Conservation (phyloP, 2,888 invertebrate species). For the Oithona nana region DNA sequence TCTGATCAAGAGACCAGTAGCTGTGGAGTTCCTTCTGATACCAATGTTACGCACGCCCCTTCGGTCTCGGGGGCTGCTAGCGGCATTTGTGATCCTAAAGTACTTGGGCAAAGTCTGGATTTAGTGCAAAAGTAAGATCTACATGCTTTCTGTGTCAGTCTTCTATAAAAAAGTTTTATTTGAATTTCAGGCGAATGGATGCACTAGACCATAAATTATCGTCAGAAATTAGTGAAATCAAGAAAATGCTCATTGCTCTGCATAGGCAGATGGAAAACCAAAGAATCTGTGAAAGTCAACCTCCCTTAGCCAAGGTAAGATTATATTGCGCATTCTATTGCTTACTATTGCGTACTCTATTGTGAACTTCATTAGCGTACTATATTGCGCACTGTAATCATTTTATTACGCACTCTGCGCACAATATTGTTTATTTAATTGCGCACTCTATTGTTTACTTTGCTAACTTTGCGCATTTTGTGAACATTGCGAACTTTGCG, state of each 20-base stretch:
- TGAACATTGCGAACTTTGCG: too few species aligned
- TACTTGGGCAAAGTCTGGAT: background rate
- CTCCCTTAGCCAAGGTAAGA: too few species aligned
- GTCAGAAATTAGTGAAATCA: background rate
- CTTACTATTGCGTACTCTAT: too few species aligned
- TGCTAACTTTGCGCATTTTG: too few species aligned
- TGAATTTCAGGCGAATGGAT: background rate
- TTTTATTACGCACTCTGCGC: too few species aligned
- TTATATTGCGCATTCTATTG: too few species aligned
- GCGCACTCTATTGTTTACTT: too few species aligned
- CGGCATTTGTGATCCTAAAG: background rate
- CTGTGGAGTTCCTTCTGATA: background rate
- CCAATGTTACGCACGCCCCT: background rate
- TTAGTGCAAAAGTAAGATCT: background rate
- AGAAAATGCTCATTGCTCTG: background rate
- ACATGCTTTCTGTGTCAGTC: background rate
- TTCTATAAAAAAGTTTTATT: background rate
- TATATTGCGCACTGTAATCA: too few species aligned
- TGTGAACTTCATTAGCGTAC: too few species aligned
- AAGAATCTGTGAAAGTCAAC: too few species aligned
- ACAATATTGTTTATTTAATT: too few species aligned
- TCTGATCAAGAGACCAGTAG: constrained; percentile 21
- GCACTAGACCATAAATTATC: background rate
- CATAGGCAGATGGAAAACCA: background rate
- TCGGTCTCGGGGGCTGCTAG: too few species aligned